phyloP scores from a whole-genome alignment of 2,113 vertebrate genomes.

The Solea solea region DNA sequence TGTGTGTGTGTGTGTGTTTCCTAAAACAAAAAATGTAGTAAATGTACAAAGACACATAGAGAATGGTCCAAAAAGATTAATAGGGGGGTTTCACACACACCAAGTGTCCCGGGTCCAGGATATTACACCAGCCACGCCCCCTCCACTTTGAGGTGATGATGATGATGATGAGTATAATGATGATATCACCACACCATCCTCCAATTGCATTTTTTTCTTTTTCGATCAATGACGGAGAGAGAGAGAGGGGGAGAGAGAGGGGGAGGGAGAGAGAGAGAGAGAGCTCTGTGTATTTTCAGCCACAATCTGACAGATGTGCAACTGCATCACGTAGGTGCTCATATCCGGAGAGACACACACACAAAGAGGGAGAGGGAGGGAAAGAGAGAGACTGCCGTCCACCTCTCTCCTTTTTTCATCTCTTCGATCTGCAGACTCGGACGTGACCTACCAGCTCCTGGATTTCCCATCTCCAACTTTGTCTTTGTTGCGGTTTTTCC shows the following conservation, averaged over 20 bases:
- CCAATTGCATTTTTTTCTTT: conserved; percentile 34
- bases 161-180: conserved; percentile 32
- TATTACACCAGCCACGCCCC: not conserved
- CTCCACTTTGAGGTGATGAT: conserved; percentile 10
- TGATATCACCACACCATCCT: conserved; percentile 46
- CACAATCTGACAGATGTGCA: conserved; percentile 58
- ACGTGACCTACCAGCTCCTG: conserved; percentile 43
- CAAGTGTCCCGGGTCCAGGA: conserved; percentile 27
- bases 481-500: not conserved
- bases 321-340: conserved; percentile 59
- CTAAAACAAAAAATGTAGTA: not conserved
- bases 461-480: conserved; percentile 62
- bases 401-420: not conserved
- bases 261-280: conserved; percentile 24
- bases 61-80: conserved; percentile 13
- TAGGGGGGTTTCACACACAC: conserved; percentile 16
- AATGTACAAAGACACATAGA: not conserved
- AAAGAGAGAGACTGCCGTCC: conserved; percentile 13
- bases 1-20: no score
- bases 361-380: conserved; percentile 15
- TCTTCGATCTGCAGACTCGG: conserved; percentile 46
- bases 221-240: conserved; percentile 71
- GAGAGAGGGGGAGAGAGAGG: conserved; percentile 10
- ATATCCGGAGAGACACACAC: conserved; percentile 33
- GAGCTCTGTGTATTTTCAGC: conserved; percentile 59